Evolutionary conservation across 2,888 invertebrate species (phyloP).

Genomic region (Seira sanloemensis): DNA sequence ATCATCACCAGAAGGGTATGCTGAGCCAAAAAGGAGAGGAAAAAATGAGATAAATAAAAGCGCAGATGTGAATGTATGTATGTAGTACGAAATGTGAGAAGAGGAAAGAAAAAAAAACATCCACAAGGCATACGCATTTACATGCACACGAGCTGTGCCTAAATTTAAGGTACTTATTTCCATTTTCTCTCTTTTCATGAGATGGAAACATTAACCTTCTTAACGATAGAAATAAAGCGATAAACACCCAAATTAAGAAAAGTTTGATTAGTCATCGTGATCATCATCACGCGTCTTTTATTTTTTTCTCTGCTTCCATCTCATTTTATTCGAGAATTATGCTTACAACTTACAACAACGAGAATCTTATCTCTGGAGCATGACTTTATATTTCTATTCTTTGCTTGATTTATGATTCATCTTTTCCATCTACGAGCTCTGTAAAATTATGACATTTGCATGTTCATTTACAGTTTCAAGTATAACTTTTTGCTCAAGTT

Average conservation of each 20-base stretch:
- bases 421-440: not conserved
- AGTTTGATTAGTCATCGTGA: slow-evolving; percentile 16
- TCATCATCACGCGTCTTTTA: not conserved
- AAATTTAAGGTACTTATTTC: slow-evolving; percentile 10
- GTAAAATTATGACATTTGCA: slow-evolving; percentile 2
- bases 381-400: not conserved
- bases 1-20: too few relatives aligned
- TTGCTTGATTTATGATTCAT: not conserved
- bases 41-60: too few relatives aligned
- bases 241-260: slow-evolving; percentile 16
- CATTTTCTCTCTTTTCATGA: not conserved
- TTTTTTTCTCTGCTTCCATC: not conserved
- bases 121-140: too few relatives aligned
- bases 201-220: not conserved
- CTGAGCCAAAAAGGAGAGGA: too few relatives aligned
- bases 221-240: not conserved
- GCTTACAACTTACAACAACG: not conserved
- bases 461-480: not conserved
- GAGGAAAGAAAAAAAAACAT: too few relatives aligned
- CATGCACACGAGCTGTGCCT: not conserved
- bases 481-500: not conserved
- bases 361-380: not conserved
- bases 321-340: too few relatives aligned
- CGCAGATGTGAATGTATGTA: too few relatives aligned
- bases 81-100: too few relatives aligned